Conservation (phyloP, 2,888 invertebrate genomes). For the Drosophila hawaiiensis region DNA sequence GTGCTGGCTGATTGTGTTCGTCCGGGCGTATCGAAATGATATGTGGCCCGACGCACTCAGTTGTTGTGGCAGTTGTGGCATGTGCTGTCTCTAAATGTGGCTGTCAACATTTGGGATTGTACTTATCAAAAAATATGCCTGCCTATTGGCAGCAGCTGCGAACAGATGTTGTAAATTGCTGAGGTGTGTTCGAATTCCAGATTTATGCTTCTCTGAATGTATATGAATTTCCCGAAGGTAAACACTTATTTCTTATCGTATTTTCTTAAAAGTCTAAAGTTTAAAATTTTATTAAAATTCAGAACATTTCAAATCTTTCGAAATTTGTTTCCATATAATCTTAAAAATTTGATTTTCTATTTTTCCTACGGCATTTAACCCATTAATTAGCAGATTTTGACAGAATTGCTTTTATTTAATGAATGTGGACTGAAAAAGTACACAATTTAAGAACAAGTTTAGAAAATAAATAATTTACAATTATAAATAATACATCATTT, state of each 20-base stretch:
- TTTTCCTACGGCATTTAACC: not conserved
- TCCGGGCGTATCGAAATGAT: slow-evolving; percentile 36
- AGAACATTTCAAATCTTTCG: not conserved
- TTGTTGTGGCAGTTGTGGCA: slow-evolving; percentile 6
- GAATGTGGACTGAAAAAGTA: not conserved
- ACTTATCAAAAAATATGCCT: slow-evolving; percentile 32
- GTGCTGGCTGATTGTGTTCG: slow-evolving; percentile 24
- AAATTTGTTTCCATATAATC: not conserved
- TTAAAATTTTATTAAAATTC: not conserved
- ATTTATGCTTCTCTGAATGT: not conserved
- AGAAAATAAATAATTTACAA: not conserved
- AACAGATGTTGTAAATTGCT: not conserved
- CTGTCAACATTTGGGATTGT: slow-evolving; percentile 44
- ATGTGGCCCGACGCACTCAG: slow-evolving; percentile 31
- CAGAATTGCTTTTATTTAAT: not conserved
- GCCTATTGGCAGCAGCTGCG: not conserved
- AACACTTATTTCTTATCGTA: not conserved
- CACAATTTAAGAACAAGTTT: not conserved
- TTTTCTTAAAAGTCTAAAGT: not conserved
- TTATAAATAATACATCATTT: not conserved
- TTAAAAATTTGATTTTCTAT: not conserved
- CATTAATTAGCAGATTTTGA: not conserved
- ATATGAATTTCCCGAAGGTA: too few relatives aligned
- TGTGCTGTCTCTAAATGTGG: slow-evolving; percentile 37
- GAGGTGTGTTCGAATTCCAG: not conserved